phyloP scores from a whole-genome alignment of 2,888 invertebrate genomes.

The Leptothorax acervorum region DNA sequence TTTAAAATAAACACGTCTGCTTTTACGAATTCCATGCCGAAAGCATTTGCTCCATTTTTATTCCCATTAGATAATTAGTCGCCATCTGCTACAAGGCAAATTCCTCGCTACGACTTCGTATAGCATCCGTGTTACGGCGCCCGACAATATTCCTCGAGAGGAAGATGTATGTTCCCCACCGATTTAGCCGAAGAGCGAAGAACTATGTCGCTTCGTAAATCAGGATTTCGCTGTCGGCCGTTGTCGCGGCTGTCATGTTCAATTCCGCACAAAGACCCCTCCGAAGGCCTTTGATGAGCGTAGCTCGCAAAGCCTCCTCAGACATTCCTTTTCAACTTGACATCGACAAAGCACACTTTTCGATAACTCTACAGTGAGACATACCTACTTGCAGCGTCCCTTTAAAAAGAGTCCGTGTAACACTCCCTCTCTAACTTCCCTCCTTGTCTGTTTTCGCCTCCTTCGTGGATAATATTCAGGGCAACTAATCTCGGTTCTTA shows the following conservation, averaged over 20 bases:
- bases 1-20: neutral
- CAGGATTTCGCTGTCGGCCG: slow-evolving; percentile 48
- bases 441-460: neutral
- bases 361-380: slow-evolving; percentile 7
- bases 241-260: slow-evolving; percentile 48
- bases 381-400: neutral
- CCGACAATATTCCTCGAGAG: neutral
- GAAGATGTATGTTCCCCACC: neutral
- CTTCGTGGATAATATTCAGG: neutral
- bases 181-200: slow-evolving; percentile 22
- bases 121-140: neutral
- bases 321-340: slow-evolving; percentile 32
- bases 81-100: slow-evolving; percentile 2
- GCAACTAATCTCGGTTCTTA: neutral
- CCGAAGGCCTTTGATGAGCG: slow-evolving; percentile 35
- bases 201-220: slow-evolving; percentile 44
- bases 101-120: neutral
- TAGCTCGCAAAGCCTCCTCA: slow-evolving; percentile 25
- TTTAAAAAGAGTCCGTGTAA: slow-evolving; percentile 16
- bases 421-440: neutral
- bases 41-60: neutral
- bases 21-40: neutral
- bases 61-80: slow-evolving; percentile 8
- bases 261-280: slow-evolving; percentile 34
- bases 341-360: slow-evolving; percentile 33